phyloP scores from a whole-genome alignment of 2,888 invertebrate species.

The Sturmia bella region DNA sequence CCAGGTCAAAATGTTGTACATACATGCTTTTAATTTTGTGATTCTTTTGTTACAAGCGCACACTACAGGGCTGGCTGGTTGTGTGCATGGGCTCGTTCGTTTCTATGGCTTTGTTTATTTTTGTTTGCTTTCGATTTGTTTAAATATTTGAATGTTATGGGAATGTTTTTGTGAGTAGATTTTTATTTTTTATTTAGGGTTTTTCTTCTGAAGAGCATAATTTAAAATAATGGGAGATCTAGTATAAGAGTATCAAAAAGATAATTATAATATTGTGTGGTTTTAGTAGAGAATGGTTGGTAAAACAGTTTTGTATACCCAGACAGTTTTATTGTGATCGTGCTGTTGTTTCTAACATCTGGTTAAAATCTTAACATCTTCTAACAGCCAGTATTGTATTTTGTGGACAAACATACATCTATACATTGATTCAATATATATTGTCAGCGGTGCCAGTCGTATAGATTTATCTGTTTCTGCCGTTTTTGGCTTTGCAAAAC shows the following conservation, averaged over 20 bases:
- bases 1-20: slow-evolving; percentile 68
- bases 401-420: no score
- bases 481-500: no score
- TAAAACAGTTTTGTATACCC: no score
- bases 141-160: slow-evolving; percentile 26
- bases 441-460: no score
- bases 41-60: slow-evolving; percentile 20
- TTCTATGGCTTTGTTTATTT: slow-evolving; percentile 19
- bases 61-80: not conserved
- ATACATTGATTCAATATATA: no score
- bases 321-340: no score
- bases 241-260: slow-evolving; percentile 52
- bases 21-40: slow-evolving; percentile 36
- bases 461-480: no score
- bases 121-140: slow-evolving; percentile 10
- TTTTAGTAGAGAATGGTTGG: no score
- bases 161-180: slow-evolving; percentile 7
- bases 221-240: slow-evolving; percentile 33
- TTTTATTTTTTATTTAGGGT: not conserved
- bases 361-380: no score
- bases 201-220: slow-evolving; percentile 2
- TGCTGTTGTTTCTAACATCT: no score
- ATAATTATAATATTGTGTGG: no score
- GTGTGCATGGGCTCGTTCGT: not conserved
- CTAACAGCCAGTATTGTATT: no score